Base-by-base conservation (phyloP, 2,797 vertebrate genomes). In the Cetoscarus ocellatus region DNA sequence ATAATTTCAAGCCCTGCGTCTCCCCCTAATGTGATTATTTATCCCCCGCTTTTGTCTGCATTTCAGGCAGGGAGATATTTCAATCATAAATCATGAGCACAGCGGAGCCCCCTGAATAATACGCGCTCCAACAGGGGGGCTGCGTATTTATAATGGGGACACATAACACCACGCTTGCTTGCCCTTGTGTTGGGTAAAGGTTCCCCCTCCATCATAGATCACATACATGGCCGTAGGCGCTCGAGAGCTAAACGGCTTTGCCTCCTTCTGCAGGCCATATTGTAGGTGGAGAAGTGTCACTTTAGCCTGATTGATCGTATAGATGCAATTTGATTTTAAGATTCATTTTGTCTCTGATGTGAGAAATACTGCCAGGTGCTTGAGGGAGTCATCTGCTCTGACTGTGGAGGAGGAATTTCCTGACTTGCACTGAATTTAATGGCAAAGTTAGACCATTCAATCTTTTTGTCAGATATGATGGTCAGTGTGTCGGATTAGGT, bases 1-100 rank as follows among this genome's bases (percentile, higher is more conserved):
- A 87, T 88, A 52, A 92, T 91, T 85, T 90, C 81, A 84, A 81
- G 79, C 82, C 69, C 83, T 70, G 84, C 75, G 63, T 83, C 84
- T 83, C 67, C 43, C 42, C 59, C 68, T 89, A 86, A 88, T 90
- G 77, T 77, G 80, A 88, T 92, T 92, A 90, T 91, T 91, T 90
- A 88, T 92, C 83, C 84, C 75, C 82, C 59, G 50, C 60, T 80
- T 88, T 85, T 76, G 73, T 82, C 61, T 61, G 68, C 68, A 52
- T 87, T 86, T 79, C 76, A 70, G 59, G 57, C 61, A 35, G 61
- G 61, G 62, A 65, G 61, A 89, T 91, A 85, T 88, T 81, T 85
- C 80, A 75, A 72, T 86, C 71, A 77, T 91, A 84, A 86, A 89
- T 92, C 83, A 91, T 50, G 64, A 79, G 59, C 6, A 10, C 65